phyloP scores from a whole-genome alignment of 1,140 invertebrate species.

The Drosophila watanabei region DNA sequence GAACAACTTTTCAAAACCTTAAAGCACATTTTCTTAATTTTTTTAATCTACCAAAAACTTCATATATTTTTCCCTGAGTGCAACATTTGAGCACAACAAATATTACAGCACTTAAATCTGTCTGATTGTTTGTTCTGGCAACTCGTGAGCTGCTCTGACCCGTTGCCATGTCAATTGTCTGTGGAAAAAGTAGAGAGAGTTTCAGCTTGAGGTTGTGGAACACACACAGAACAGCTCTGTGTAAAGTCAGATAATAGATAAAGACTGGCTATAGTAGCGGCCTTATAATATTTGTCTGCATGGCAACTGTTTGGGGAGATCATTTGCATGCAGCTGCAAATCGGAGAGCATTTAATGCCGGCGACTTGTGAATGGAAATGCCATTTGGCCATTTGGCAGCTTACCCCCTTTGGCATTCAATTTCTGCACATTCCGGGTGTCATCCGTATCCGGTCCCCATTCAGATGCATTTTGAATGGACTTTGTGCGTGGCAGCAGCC shows the following conservation, averaged over 20 bases:
- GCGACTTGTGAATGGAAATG: slow-evolving; percentile 31
- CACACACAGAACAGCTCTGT: not conserved
- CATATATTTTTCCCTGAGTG: not conserved
- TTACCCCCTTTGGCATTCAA: slow-evolving; percentile 55
- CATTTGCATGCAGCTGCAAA: slow-evolving; percentile 37
- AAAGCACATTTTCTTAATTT: not conserved
- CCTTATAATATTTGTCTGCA: slow-evolving; percentile 25
- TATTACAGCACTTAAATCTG: slow-evolving; percentile 45
- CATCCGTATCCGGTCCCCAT: slow-evolving; percentile 24
- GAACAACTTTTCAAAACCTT: no score
- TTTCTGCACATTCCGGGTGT: slow-evolving; percentile 35
- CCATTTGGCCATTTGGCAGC: slow-evolving; percentile 35
- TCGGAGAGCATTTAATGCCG: slow-evolving; percentile 41
- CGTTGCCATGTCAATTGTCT: slow-evolving; percentile 54
- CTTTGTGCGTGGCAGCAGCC: slow-evolving; percentile 36
- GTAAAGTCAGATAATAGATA: slow-evolving; percentile 18
- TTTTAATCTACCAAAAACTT: no score
- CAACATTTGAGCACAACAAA: slow-evolving; percentile 26
- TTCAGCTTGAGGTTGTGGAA: not conserved
- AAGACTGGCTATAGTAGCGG: slow-evolving; percentile 16
- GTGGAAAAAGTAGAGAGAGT: not conserved
- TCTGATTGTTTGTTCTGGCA: slow-evolving; percentile 34
- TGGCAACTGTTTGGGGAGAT: slow-evolving; percentile 31
- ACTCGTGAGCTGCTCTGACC: slow-evolving; percentile 38
- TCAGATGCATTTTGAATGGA: slow-evolving; percentile 47